These are phyloP conservation scores for Harpegnathos saltator DNA, from an alignment of 1,140 invertebrate genomes.

Conservation along the genomic window DNA sequence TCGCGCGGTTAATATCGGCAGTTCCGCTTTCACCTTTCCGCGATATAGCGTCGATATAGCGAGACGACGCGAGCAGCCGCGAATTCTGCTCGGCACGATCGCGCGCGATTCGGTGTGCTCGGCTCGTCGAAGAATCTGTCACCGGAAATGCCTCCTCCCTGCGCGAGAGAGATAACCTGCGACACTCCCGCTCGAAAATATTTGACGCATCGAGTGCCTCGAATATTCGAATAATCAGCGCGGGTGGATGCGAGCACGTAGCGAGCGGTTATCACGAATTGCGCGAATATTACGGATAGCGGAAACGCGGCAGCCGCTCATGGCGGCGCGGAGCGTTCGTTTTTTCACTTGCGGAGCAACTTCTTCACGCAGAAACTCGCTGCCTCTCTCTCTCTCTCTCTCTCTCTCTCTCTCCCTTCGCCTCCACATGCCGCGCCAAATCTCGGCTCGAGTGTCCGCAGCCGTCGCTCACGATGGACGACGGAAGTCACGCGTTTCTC, in stretches of 20 bases:
- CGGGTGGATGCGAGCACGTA: slow-evolving; percentile 29
- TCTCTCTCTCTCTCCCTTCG: neutral
- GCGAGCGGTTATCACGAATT: slow-evolving; percentile 29
- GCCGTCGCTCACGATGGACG: neutral
- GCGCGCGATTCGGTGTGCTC: no score
- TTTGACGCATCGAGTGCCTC: slow-evolving; percentile 49
- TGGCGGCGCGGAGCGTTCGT: no score
- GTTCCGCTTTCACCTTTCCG: no score
- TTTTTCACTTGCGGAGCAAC: no score
- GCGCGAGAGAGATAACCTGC: slow-evolving; percentile 14
- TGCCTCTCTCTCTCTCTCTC: neutral
- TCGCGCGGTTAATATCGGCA: no score
- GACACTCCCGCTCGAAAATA: slow-evolving; percentile 42
- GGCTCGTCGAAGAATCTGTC: slow-evolving; percentile 43
- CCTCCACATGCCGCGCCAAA: neutral
- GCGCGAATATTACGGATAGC: slow-evolving; percentile 40
- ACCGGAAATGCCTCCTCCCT: slow-evolving; percentile 43
- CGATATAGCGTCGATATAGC: no score
- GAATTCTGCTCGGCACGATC: slow-evolving; percentile 7
- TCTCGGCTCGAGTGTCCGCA: neutral
- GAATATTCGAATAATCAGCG: slow-evolving; percentile 56
- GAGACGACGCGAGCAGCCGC: neutral
- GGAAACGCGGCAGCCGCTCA: neutral
- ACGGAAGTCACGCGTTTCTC: neutral
- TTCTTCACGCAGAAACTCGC: neutral